Conservation (phyloP, 1,140 invertebrate species). For the Drosophila bocki region DNA sequence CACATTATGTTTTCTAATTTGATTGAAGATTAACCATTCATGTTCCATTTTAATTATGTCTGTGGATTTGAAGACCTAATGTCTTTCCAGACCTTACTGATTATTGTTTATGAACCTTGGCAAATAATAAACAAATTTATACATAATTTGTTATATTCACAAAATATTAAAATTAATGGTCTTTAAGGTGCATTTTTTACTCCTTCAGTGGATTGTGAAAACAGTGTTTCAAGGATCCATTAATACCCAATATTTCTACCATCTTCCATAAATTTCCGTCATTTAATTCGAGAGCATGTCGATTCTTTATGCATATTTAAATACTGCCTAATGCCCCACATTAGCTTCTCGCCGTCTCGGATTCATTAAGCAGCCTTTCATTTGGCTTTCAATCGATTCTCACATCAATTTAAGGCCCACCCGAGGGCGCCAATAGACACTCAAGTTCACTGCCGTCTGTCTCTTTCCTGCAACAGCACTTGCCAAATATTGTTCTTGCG, state of each 20-base stretch:
- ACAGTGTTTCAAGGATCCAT: background rate
- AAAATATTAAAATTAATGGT: no score
- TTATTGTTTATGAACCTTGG: no score
- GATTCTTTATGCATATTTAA: slow-evolving; percentile 17
- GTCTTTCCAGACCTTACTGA: background rate
- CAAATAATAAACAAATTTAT: background rate
- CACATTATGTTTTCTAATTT: no score
- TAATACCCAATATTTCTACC: background rate
- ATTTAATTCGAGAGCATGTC: background rate
- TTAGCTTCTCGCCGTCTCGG: background rate
- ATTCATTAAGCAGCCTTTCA: slow-evolving; percentile 46
- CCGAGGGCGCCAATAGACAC: slow-evolving; percentile 32
- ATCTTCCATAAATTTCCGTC: background rate
- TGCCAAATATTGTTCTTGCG: slow-evolving; percentile 45
- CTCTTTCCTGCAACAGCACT: slow-evolving; percentile 5
- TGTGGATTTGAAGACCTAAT: background rate
- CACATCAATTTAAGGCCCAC: slow-evolving; percentile 47
- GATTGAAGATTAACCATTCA: no score
- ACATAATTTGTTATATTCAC: background rate
- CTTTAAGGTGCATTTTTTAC: no score
- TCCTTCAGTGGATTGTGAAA: background rate
- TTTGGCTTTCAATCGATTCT: slow-evolving; percentile 62
- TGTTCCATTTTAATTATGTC: background rate
- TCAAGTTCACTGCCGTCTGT: slow-evolving; percentile 13
- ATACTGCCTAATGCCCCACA: background rate